Conservation (phyloP, 2,888 invertebrate species). For the Agriopis aurantiaria region DNA sequence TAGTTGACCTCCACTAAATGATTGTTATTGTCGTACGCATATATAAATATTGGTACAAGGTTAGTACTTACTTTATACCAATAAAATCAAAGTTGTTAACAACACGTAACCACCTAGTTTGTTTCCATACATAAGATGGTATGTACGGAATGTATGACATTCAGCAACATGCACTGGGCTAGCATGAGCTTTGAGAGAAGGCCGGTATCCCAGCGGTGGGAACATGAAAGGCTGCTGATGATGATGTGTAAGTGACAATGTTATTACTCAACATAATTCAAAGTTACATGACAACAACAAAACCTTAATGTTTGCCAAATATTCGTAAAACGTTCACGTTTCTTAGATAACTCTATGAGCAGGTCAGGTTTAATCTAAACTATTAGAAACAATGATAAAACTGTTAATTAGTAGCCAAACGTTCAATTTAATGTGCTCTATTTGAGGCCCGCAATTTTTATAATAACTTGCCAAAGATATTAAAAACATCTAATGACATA, state of each 20-base stretch:
- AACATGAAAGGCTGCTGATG: too few relatives aligned
- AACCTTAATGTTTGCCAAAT: constrained; percentile 4
- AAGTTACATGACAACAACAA: constrained; percentile 7
- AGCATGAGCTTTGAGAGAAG: too few relatives aligned
- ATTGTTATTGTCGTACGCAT: too few relatives aligned
- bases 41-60: too few relatives aligned
- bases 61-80: background rate
- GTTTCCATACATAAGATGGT: too few relatives aligned
- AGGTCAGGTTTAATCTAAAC: constrained; percentile 9
- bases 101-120: background rate
- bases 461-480: background rate
- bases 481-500: background rate
- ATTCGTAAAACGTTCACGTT: background rate
- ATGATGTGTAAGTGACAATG: too few relatives aligned
- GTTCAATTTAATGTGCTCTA: background rate
- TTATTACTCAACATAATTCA: constrained; percentile 13
- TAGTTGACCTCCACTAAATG: too few relatives aligned
- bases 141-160: too few relatives aligned
- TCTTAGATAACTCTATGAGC: constrained; percentile 12
- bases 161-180: too few relatives aligned
- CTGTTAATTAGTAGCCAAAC: constrained; percentile 12
- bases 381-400: constrained; percentile 16
- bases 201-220: too few relatives aligned
- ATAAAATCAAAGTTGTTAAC: background rate
- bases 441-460: constrained; percentile 6